Evolutionary conservation across 2,888 invertebrate species (phyloP).

Genomic region (Rapana venosa): DNA sequence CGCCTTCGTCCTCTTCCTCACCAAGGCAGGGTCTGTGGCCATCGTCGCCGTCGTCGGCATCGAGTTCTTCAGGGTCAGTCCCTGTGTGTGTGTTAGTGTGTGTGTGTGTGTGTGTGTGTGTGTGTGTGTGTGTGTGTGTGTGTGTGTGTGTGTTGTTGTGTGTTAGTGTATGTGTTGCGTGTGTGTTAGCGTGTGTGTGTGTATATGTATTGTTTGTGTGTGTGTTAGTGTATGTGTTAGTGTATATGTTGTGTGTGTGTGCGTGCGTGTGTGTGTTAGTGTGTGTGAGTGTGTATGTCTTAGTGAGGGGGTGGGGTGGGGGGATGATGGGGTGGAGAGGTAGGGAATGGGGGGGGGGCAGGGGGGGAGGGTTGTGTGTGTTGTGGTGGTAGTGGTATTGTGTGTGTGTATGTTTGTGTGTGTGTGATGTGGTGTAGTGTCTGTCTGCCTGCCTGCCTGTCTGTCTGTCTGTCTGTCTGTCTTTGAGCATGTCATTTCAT

Average conservation of each 20-base stretch:
- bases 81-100: not conserved
- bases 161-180: no score
- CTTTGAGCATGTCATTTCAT: not conserved
- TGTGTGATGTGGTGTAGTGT: not conserved
- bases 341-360: no score
- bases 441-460: not conserved
- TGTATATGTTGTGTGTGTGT: not conserved
- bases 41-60: constrained; percentile 88
- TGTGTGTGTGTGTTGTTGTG: no score
- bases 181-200: no score
- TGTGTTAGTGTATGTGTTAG: not conserved
- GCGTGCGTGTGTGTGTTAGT: constrained; percentile 10
- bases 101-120: no score
- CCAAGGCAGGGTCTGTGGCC: constrained; percentile 88
- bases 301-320: no score
- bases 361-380: no score
- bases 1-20: constrained; percentile 93
- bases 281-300: no score
- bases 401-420: not conserved
- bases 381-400: not conserved
- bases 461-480: not conserved
- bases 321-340: no score
- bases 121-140: no score
- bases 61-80: constrained; percentile 78
- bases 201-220: not conserved